Base-by-base conservation (phyloP, 2,888 invertebrate species). In the Anarsia innoxiella region DNA sequence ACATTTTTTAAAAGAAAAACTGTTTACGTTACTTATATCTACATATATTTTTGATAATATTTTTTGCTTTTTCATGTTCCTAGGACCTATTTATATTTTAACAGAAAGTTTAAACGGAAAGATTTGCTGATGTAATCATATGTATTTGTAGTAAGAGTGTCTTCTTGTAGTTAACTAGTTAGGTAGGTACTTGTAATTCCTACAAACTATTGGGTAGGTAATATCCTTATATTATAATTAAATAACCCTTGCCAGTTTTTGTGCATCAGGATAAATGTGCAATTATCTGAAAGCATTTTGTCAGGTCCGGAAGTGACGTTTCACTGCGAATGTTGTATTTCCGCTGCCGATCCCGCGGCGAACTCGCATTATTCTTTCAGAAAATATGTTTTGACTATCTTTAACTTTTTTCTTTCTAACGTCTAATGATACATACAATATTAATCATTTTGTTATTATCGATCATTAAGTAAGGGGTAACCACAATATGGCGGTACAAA, bases 371-470 rank as follows among this genome's bases (percentile, higher is more conserved):
- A 82, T 72, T 83, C 82, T 79, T 71, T 70, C 72, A 67, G 80
- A 79, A 83, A 41, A 76, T 74, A 80, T 79, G 74, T 82, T 83
- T 66, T 82, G 83, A 83, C 83, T 76, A 48, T 51, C 72, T 66
- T 72, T 78, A 73, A 75, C 66, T 66, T 65, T 51, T 48, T 56
- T 53, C 53, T 40, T 40, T 45, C 63, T 59, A 66, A 61, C 60
- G 60, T 58, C 59, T 54, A 67, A 67, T 58, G 51, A 51, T 45
- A 51, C 49, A 49, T 49, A 46, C 38, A 54, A 61, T 62, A 65
- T 66, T 65, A 63, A 61, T 63, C 67, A 48, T 68, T 61, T 57
- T 51, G 58, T 70, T 60, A 71, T 71, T 73, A 74, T 68, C 57
- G 64, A 69, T 74, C 73, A 75, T 73, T 63, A 73, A n/a, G n/a